Evolutionary conservation across 2,888 invertebrate species (phyloP).

Genomic region (Leucania comma): DNA sequence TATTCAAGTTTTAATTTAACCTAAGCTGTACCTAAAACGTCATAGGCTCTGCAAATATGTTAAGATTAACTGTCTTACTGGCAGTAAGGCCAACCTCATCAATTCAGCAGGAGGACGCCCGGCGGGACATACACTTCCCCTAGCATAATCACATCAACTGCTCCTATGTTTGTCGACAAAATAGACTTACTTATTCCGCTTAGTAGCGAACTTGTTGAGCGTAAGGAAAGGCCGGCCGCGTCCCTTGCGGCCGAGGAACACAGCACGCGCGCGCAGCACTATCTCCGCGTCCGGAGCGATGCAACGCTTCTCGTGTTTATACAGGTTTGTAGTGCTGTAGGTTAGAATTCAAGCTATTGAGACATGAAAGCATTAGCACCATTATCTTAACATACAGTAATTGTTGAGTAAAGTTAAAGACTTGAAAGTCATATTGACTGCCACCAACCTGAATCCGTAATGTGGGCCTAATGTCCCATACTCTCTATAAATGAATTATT

Average conservation of each 20-base stretch:
- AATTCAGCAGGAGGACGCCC: too few relatives aligned
- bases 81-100: not conserved
- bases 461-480: too few relatives aligned
- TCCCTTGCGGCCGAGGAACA: constrained; percentile 77
- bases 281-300: constrained; percentile 72
- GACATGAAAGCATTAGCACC: not conserved
- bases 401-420: too few relatives aligned
- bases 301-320: constrained; percentile 86
- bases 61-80: not conserved
- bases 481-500: too few relatives aligned
- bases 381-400: too few relatives aligned
- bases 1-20: not conserved
- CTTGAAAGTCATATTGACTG: too few relatives aligned
- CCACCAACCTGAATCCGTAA: too few relatives aligned
- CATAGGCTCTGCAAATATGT: not conserved
- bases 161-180: not conserved
- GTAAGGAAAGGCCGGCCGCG: constrained; percentile 75
- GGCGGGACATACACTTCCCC: too few relatives aligned
- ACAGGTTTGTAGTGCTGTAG: constrained; percentile 80
- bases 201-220: constrained; percentile 19
- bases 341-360: not conserved
- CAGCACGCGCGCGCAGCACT: constrained; percentile 81
- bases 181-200: constrained; percentile 33
- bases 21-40: not conserved
- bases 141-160: too few relatives aligned